A percentile compares a stretch with the other conserved stretches of the same genome.
These are phyloP conservation scores for Arothron firmamentum DNA, from an alignment of 2,113 vertebrate species.

Conservation along the genomic window DNA sequence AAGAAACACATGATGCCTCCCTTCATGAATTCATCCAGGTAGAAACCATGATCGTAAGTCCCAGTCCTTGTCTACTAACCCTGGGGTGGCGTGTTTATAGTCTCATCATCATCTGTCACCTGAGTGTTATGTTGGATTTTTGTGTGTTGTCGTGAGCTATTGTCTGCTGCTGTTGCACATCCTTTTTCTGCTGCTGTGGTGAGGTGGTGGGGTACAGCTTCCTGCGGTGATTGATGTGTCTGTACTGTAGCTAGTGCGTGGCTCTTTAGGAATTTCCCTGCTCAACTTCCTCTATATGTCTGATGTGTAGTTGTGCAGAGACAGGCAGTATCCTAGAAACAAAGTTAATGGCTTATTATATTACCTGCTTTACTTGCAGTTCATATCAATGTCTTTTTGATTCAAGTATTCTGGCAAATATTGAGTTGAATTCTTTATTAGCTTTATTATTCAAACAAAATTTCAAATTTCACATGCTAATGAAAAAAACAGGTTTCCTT, in stretches of 20 bases:
- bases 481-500: background rate
- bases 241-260: constrained; percentile 63
- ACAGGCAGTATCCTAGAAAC: constrained; percentile 69
- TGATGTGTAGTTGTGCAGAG: constrained; percentile 57
- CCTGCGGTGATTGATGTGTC: constrained; percentile 63
- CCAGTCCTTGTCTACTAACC: constrained; percentile 41
- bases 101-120: background rate
- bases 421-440: no score
- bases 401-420: no score
- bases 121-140: constrained; percentile 23
- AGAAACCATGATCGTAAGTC: constrained; percentile 77
- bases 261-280: constrained; percentile 82
- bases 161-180: constrained; percentile 47
- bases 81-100: constrained; percentile 15
- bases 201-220: constrained; percentile 56
- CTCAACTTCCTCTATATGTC: constrained; percentile 71
- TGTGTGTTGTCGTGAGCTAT: constrained; percentile 16
- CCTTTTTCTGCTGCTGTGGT: constrained; percentile 52
- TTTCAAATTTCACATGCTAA: no score
- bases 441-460: no score
- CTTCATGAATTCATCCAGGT: constrained; percentile 94
- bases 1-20: constrained; percentile 85
- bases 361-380: constrained; percentile 17
- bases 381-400: no score
- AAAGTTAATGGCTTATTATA: constrained; percentile 56